A percentile compares a stretch with the other conserved stretches of the same genome.
phyloP scores from a whole-genome alignment of 2,113 vertebrate genomes.

The Austrofundulus limnaeus region DNA sequence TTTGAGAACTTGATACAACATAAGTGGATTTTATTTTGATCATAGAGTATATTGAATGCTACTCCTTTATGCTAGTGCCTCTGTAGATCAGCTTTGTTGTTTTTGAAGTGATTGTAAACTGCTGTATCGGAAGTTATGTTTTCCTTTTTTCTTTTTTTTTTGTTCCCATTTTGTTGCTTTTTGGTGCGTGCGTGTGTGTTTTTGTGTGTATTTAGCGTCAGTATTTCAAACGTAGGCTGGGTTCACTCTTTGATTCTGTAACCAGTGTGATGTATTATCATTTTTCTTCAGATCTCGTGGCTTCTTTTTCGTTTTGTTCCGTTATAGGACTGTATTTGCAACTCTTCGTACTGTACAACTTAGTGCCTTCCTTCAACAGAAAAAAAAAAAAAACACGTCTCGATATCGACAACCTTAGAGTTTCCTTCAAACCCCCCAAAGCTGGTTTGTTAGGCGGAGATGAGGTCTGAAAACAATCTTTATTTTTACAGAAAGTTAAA shows the following conservation, averaged over 20 bases:
- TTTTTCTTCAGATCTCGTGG: conserved; percentile 81
- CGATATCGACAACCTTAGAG: conserved; percentile 14
- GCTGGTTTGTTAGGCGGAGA: conserved; percentile 38
- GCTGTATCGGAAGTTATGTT: conserved; percentile 94
- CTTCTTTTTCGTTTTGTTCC: conserved; percentile 36
- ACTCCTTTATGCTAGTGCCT: conserved; percentile 76
- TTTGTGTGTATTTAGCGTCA: conserved; percentile 80
- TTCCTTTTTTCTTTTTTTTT: conserved; percentile 60
- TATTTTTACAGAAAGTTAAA: conserved; percentile 52
- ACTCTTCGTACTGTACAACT: conserved; percentile 70
- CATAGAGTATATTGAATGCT: conserved; percentile 71
- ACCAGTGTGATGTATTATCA: conserved; percentile 75
- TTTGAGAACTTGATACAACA: conserved; percentile 86
- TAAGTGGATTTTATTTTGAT: conserved; percentile 86
- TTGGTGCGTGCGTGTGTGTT: conserved; percentile 45
- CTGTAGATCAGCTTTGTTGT: conserved; percentile 88
- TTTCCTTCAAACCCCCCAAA: conserved; percentile 41
- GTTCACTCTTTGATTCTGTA: conserved; percentile 90
- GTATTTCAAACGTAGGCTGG: conserved; percentile 92
- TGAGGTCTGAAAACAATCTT: conserved; percentile 39
- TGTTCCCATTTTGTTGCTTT: conserved; percentile 37
- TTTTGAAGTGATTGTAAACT: conserved; percentile 97
- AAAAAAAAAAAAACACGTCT: too few relatives aligned
- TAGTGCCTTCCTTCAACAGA: conserved; percentile 68
- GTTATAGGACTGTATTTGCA: conserved; percentile 65